These are phyloP conservation scores for Caenorhabditis uteleia DNA, from an alignment of 2,888 invertebrate genomes.

Conservation along the genomic window DNA sequence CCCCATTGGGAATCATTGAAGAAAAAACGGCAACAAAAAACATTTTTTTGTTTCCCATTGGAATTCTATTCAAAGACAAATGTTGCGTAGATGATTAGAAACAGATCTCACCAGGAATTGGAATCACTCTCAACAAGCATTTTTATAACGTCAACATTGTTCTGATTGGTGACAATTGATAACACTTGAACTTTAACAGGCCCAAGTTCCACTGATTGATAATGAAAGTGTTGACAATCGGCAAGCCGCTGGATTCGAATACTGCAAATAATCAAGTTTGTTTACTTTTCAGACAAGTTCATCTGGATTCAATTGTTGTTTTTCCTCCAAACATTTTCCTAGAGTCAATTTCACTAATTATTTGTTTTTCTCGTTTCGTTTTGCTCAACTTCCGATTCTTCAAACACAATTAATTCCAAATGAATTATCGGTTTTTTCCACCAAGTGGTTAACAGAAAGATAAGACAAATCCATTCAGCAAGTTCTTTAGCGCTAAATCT, in stretches of 20 bases:
- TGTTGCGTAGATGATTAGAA: too few relatives aligned
- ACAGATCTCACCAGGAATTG: slow-evolving; percentile 29
- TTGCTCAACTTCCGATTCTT: background rate
- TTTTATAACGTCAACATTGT: slow-evolving; percentile 33
- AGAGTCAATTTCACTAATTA: background rate
- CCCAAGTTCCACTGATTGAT: slow-evolving; percentile 89
- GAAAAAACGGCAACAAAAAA: too few relatives aligned
- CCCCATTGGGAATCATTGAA: too few relatives aligned
- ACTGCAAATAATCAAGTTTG: slow-evolving; percentile 14
- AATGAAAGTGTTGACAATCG: slow-evolving; percentile 98
- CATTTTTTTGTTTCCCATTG: too few relatives aligned
- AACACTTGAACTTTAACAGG: slow-evolving; percentile 70
- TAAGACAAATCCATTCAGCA: too few relatives aligned
- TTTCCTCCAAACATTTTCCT: too few relatives aligned
- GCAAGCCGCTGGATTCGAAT: slow-evolving; percentile 75
- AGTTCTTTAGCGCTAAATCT: too few relatives aligned
- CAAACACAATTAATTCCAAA: background rate
- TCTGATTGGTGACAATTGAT: slow-evolving; percentile 16
- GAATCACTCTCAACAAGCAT: slow-evolving; percentile 39
- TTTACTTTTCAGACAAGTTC: background rate
- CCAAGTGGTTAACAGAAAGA: too few relatives aligned
- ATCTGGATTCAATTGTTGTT: too few relatives aligned
- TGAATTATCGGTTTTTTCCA: background rate
- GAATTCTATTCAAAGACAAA: too few relatives aligned
- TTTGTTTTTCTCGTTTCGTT: background rate